These are phyloP conservation scores for Lasioglossum malachurum DNA, from an alignment of 2,888 invertebrate species.

Conservation along the genomic window DNA sequence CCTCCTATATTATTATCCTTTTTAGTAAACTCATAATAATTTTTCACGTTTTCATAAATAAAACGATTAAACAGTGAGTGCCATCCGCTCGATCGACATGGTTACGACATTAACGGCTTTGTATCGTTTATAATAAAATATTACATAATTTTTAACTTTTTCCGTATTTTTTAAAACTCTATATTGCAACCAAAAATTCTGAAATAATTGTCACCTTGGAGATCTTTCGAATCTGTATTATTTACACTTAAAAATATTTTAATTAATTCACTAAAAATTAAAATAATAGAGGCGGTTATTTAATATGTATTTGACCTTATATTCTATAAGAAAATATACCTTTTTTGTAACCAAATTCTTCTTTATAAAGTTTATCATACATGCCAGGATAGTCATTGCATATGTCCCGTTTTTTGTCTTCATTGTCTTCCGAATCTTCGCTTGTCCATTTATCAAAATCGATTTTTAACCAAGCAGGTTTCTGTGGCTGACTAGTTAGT, in stretches of 20 bases:
- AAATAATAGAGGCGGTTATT: background rate
- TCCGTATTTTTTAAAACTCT: no score
- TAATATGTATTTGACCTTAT: background rate
- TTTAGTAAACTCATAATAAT: background rate
- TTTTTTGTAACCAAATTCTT: constrained; percentile 92
- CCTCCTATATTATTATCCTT: background rate
- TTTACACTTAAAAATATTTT: background rate
- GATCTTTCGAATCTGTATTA: no score
- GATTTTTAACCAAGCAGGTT: constrained; percentile 96
- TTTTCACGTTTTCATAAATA: background rate
- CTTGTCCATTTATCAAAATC: constrained; percentile 97
- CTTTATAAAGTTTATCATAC: constrained; percentile 90
- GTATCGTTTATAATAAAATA: no score
- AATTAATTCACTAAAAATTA: constrained; percentile 23
- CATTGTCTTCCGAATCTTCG: constrained; percentile 90
- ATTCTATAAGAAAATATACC: constrained; percentile 85
- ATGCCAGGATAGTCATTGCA: constrained; percentile 92
- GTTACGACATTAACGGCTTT: no score
- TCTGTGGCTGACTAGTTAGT: constrained; percentile 91
- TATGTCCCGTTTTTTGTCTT: constrained; percentile 88
- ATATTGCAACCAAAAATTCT: no score
- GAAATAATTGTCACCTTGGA: no score
- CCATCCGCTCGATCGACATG: no score
- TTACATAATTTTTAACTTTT: no score
- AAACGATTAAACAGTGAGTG: background rate